Percentiles rank a stretch among this genome's conserved stretches.
These are phyloP conservation scores for Tragelaphus eurycerus DNA, from an alignment of 2,797 vertebrate genomes.

Conservation along the genomic window DNA sequence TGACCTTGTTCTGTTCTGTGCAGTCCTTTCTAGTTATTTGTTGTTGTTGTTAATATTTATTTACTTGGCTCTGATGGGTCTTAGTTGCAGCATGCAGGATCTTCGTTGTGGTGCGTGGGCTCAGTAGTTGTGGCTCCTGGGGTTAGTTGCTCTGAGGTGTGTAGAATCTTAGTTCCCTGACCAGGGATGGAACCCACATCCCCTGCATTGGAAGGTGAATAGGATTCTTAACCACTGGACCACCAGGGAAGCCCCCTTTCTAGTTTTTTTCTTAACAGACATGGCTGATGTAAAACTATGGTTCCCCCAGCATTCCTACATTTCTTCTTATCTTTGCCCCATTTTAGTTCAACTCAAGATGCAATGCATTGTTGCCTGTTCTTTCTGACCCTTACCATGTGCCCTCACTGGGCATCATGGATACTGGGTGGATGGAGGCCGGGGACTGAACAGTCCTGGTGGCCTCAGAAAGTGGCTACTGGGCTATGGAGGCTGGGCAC, in stretches of 20 bases:
- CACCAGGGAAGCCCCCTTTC: not conserved
- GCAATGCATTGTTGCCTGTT: rapidly evolving
- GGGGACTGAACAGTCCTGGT: not conserved
- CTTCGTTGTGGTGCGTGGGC: not conserved
- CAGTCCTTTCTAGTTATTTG: not conserved
- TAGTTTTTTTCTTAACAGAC: not conserved
- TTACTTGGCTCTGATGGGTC: not conserved
- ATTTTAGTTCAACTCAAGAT: not conserved
- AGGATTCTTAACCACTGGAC: not conserved
- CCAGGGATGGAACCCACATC: not conserved
- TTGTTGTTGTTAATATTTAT: not conserved
- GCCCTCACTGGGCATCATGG: not conserved
- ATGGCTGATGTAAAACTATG: not conserved
- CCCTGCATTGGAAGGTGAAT: not conserved
- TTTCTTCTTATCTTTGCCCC: not conserved
- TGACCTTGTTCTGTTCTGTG: not conserved
- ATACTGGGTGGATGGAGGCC: not conserved
- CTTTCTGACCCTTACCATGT: not conserved
- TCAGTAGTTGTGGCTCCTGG: not conserved
- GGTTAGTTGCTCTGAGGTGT: not conserved
- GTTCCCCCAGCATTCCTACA: not conserved
- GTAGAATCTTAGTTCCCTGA: not conserved
- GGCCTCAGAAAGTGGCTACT: not conserved
- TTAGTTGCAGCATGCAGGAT: not conserved
- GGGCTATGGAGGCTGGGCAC: not conserved